These are phyloP conservation scores for Melanocharis versteri DNA, from an alignment of 2,113 vertebrate genomes.

Conservation along the genomic window DNA sequence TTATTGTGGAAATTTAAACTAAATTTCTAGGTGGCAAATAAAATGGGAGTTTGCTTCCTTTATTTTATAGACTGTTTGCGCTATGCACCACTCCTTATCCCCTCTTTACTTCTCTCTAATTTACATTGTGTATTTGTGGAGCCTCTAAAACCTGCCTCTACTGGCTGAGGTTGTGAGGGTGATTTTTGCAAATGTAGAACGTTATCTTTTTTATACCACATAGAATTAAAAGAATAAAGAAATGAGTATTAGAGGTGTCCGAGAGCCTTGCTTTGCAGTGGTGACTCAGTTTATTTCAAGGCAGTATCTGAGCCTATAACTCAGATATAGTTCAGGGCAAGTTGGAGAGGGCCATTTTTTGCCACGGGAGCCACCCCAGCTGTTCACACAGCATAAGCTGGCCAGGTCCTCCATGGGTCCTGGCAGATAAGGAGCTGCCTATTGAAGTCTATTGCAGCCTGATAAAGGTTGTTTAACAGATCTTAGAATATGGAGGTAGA, in stretches of 20 bases:
- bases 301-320: neutral
- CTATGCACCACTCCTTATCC: neutral
- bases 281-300: neutral
- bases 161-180: fast-evolving
- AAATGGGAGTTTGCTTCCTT: neutral
- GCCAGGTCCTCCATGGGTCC: neutral
- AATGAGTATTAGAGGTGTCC: neutral
- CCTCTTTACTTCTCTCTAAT: neutral
- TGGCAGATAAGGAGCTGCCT: neutral
- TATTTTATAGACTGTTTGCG: neutral
- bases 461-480: neutral
- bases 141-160: neutral
- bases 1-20: neutral
- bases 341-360: neutral
- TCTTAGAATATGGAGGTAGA: neutral
- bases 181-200: neutral
- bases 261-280: neutral
- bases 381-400: neutral
- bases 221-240: neutral
- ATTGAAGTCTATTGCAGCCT: neutral
- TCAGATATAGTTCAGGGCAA: neutral
- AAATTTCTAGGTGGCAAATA: neutral
- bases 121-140: neutral
- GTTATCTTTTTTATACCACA: neutral
- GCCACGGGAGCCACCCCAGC: neutral